Percentiles rank a stretch among this genome's conserved stretches.
Evolutionary conservation across 2,113 vertebrate genomes (phyloP).

Genomic region (Xyliphius kryptos): DNA sequence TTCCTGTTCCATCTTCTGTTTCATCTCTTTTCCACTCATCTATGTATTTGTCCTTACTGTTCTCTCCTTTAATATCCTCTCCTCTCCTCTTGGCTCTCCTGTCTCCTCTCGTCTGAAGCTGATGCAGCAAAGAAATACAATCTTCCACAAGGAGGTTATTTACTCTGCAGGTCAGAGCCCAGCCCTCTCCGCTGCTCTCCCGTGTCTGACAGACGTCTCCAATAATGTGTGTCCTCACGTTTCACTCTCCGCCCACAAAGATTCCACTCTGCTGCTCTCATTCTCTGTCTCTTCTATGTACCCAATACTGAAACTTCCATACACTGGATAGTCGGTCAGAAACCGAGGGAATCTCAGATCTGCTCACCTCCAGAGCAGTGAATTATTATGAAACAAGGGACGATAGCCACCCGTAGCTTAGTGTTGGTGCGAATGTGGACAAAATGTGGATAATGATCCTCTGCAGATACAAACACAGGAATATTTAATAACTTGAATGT

Average conservation of each 20-base stretch:
- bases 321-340: slow-evolving; percentile 25
- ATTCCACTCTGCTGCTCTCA: neutral
- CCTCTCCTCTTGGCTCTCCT: too few species aligned
- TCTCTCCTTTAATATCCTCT: too few species aligned
- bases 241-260: slow-evolving; percentile 1
- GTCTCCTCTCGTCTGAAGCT: neutral
- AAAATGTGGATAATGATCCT: too few species aligned
- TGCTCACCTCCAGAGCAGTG: slow-evolving; percentile 27
- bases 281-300: slow-evolving; percentile 15
- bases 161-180: slow-evolving; percentile 34
- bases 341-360: slow-evolving; percentile 22
- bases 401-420: too few species aligned
- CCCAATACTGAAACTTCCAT: slow-evolving; percentile 35
- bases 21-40: too few species aligned
- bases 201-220: slow-evolving; percentile 40
- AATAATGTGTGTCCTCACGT: slow-evolving; percentile 38
- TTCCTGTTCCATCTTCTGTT: too few species aligned
- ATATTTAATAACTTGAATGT: too few species aligned
- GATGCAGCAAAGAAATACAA: slow-evolving; percentile 26
- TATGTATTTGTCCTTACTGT: too few species aligned
- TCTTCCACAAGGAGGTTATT: slow-evolving; percentile 46
- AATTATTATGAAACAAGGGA: too few species aligned
- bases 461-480: too few species aligned
- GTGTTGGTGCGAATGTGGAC: too few species aligned
- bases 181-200: slow-evolving; percentile 24